These are phyloP conservation scores for Megalops cyprinoides DNA, from an alignment of 2,797 vertebrate genomes.

Conservation along the genomic window DNA sequence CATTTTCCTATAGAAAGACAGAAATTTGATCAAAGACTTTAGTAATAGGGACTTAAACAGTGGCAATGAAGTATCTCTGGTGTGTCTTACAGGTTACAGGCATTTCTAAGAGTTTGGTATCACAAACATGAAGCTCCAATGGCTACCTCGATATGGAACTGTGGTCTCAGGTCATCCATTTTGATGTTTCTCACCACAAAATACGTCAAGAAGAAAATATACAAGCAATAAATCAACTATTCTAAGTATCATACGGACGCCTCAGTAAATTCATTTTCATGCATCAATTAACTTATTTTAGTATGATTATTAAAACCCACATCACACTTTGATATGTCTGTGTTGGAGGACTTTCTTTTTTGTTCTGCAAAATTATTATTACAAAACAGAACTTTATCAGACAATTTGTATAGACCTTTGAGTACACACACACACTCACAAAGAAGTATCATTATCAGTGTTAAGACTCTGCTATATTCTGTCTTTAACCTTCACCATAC, in stretches of 20 bases:
- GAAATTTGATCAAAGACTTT: constrained; percentile 16
- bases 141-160: neutral
- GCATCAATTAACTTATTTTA: neutral
- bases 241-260: no score
- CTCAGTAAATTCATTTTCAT: neutral
- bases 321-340: neutral
- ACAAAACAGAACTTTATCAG: neutral
- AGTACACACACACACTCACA: neutral
- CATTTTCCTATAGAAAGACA: constrained; percentile 4
- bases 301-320: neutral
- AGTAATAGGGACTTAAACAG: neutral
- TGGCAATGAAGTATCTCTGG: neutral
- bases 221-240: neutral
- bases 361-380: neutral
- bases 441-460: no score
- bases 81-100: no score
- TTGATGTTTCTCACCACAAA: no score
- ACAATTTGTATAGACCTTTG: neutral
- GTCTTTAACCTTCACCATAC: no score
- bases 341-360: neutral
- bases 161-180: no score
- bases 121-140: neutral
- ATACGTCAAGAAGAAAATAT: neutral
- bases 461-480: no score
- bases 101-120: neutral